Conservation (phyloP, 2,888 invertebrate species). For the Actias luna region DNA sequence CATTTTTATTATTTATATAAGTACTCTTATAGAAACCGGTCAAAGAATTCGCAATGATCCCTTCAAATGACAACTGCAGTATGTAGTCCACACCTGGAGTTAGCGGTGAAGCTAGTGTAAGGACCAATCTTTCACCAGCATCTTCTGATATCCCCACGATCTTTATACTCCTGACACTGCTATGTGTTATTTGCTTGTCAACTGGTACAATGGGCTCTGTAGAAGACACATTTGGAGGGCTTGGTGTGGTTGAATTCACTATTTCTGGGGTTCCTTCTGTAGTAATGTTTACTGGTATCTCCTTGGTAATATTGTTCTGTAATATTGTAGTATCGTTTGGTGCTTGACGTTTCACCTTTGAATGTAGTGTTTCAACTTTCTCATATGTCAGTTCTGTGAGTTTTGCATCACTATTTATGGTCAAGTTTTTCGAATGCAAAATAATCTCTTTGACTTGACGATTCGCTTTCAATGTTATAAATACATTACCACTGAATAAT, state of each 20-base stretch:
- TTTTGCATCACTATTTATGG: slow-evolving; percentile 56
- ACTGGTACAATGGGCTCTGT: slow-evolving; percentile 28
- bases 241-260: slow-evolving; percentile 22
- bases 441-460: slow-evolving; percentile 65
- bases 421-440: slow-evolving; percentile 77
- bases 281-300: slow-evolving; percentile 24
- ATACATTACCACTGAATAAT: slow-evolving; percentile 67
- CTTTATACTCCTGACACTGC: slow-evolving; percentile 59
- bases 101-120: slow-evolving; percentile 60
- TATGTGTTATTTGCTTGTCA: slow-evolving; percentile 64
- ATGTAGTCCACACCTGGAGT: slow-evolving; percentile 77
- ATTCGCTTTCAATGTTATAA: slow-evolving; percentile 70
- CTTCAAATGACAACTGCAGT: slow-evolving; percentile 78
- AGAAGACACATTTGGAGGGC: slow-evolving; percentile 21
- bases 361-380: slow-evolving; percentile 50
- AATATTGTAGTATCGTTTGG: slow-evolving; percentile 23
- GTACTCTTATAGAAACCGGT: slow-evolving; percentile 86
- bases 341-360: slow-evolving; percentile 47
- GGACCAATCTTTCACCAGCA: slow-evolving; percentile 60
- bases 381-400: slow-evolving; percentile 75
- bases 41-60: slow-evolving; percentile 81
- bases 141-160: slow-evolving; percentile 54
- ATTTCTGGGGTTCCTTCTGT: slow-evolving; percentile 20
- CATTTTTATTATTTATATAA: slow-evolving; percentile 73
- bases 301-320: slow-evolving; percentile 21